These are phyloP conservation scores for Oreochromis tanganicae DNA, from an alignment of 2,113 vertebrate genomes.

Conservation along the genomic window DNA sequence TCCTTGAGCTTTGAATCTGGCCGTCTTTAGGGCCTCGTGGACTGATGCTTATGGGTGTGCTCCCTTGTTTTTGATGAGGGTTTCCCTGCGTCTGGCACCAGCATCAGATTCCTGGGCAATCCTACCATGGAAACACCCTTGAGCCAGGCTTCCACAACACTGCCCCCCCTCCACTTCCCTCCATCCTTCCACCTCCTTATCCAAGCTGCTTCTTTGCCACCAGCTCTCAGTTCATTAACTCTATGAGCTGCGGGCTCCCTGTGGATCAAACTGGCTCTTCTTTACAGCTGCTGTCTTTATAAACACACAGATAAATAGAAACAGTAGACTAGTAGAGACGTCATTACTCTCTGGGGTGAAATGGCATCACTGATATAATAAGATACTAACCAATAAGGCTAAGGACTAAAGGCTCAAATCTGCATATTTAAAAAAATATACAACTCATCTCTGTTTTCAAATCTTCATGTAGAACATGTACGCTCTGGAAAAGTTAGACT, in stretches of 20 bases:
- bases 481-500: background rate
- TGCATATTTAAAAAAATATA: background rate
- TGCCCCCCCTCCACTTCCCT: background rate
- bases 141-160: slow-evolving; percentile 59
- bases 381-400: background rate
- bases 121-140: slow-evolving; percentile 74
- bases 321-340: background rate
- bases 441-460: background rate
- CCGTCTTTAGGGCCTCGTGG: slow-evolving; percentile 40
- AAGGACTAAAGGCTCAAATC: background rate
- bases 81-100: slow-evolving; percentile 80
- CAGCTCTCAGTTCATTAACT: slow-evolving; percentile 34
- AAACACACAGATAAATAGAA: slow-evolving; percentile 21
- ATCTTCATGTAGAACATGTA: background rate
- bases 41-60: slow-evolving; percentile 44
- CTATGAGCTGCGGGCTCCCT: background rate
- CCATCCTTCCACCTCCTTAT: slow-evolving; percentile 31
- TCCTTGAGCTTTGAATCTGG: background rate
- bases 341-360: background rate
- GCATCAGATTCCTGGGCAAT: slow-evolving; percentile 78
- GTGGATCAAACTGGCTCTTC: background rate
- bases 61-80: slow-evolving; percentile 81
- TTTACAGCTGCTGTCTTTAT: slow-evolving; percentile 30
- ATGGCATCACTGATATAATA: background rate
- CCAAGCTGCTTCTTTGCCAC: slow-evolving; percentile 40